A percentile compares a stretch with the other conserved stretches of the same genome.
These are phyloP conservation scores for Tachypleus tridentatus DNA, from an alignment of 1,140 invertebrate genomes.

Conservation along the genomic window DNA sequence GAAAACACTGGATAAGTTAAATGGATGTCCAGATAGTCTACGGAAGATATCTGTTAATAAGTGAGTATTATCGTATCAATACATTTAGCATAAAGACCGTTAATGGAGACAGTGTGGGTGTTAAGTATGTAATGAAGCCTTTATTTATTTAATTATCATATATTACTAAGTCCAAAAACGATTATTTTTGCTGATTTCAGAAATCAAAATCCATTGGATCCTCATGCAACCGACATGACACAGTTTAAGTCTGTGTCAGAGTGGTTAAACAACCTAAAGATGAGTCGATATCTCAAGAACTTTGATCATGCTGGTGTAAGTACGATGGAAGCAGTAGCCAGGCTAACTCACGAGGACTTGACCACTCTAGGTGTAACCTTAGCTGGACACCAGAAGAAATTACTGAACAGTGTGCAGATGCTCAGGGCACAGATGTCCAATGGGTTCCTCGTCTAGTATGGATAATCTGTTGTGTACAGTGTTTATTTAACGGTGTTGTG, in stretches of 20 bases:
- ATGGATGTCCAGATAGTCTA: conserved; percentile 77
- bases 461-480: too few relatives aligned
- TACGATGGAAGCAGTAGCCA: conserved; percentile 69
- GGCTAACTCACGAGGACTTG: conserved; percentile 79
- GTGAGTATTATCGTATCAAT: conserved; percentile 35
- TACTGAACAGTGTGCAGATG: conserved; percentile 89
- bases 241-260: conserved; percentile 84
- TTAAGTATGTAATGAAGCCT: background rate
- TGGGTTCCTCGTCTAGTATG: conserved; percentile 66
- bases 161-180: conserved; percentile 12
- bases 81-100: too few relatives aligned
- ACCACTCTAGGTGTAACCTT: conserved; percentile 81
- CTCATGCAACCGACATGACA: conserved; percentile 73
- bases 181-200: conserved; percentile 34
- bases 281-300: conserved; percentile 89
- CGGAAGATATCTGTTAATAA: conserved; percentile 76
- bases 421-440: conserved; percentile 78
- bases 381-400: conserved; percentile 97
- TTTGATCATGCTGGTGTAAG: conserved; percentile 76
- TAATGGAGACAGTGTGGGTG: too few relatives aligned
- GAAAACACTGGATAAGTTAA: conserved; percentile 88
- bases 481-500: too few relatives aligned
- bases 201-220: conserved; percentile 64
- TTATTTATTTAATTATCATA: conserved; percentile 9
- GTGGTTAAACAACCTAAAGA: conserved; percentile 91